Conservation (phyloP, 2,797 vertebrate species). For the Propithecus perrieri region DNA sequence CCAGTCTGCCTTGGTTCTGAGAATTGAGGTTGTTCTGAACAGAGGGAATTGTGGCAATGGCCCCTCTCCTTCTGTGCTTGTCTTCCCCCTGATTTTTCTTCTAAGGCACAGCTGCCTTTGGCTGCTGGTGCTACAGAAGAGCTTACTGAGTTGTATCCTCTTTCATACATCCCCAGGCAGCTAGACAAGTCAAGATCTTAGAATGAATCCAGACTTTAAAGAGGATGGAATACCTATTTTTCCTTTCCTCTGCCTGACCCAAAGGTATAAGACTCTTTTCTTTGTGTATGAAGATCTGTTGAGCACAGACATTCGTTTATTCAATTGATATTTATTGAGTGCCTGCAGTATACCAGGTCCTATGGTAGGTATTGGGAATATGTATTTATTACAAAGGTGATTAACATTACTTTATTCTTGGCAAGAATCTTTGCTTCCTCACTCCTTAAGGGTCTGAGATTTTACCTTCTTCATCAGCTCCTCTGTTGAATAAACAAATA, state of each 20-base stretch:
- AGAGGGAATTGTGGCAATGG: background rate
- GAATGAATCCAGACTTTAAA: slow-evolving; percentile 21
- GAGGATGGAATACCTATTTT: background rate
- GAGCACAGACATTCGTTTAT: background rate
- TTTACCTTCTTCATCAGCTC: background rate
- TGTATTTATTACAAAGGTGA: background rate
- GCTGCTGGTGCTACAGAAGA: background rate
- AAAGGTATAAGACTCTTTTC: background rate
- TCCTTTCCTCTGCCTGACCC: background rate
- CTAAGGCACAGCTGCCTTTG: background rate
- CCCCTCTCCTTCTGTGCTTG: slow-evolving; percentile 26
- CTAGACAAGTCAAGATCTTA: background rate
- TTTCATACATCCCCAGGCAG: background rate
- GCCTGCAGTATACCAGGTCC: background rate
- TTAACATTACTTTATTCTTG: slow-evolving; percentile 8
- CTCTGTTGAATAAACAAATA: background rate
- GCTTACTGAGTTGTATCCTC: background rate
- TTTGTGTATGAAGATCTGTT: background rate
- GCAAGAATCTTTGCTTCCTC: slow-evolving; percentile 27
- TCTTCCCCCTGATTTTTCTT: slow-evolving; percentile 32
- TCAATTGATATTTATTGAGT: background rate
- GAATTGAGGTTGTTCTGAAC: slow-evolving; percentile 8
- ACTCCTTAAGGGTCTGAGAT: background rate
- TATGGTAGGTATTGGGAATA: background rate
- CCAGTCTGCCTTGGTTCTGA: background rate